Evolutionary conservation across 2,113 vertebrate species (phyloP).

Genomic region (Eleginops maclovinus): DNA sequence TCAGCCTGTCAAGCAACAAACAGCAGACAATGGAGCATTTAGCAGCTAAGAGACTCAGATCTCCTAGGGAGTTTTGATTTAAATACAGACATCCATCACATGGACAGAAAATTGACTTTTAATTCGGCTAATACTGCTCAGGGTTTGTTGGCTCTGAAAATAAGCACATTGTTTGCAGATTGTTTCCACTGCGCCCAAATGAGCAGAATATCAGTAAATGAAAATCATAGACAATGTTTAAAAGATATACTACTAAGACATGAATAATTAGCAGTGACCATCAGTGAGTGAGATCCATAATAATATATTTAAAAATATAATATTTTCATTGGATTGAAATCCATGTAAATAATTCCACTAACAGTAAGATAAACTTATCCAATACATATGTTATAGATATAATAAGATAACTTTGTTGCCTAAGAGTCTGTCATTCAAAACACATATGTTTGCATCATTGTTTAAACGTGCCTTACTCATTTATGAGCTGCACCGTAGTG

Average conservation of each 20-base stretch:
- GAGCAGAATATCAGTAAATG: neutral
- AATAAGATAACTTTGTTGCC: neutral
- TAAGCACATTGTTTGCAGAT: no score
- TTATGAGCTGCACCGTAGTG: neutral
- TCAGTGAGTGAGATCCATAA: neutral
- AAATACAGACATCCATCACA: neutral
- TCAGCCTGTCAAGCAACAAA: neutral
- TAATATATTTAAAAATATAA: neutral
- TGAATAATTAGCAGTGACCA: neutral
- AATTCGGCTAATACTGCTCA: neutral
- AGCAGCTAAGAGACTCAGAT: neutral
- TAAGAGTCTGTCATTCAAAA: neutral
- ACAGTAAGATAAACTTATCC: constrained; percentile 16
- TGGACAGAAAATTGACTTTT: neutral
- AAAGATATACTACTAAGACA: neutral
- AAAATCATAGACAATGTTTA: neutral
- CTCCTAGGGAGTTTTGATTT: no score
- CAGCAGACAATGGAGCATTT: neutral
- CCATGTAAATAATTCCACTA: neutral
- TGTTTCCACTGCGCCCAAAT: neutral
- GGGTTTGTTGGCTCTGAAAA: neutral
- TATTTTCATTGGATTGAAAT: neutral
- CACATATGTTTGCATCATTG: neutral
- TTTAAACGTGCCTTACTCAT: constrained; percentile 7
- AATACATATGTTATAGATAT: constrained; percentile 22